Evolutionary conservation across 2,888 invertebrate genomes (phyloP).

Genomic region (Lycaena phlaeas): DNA sequence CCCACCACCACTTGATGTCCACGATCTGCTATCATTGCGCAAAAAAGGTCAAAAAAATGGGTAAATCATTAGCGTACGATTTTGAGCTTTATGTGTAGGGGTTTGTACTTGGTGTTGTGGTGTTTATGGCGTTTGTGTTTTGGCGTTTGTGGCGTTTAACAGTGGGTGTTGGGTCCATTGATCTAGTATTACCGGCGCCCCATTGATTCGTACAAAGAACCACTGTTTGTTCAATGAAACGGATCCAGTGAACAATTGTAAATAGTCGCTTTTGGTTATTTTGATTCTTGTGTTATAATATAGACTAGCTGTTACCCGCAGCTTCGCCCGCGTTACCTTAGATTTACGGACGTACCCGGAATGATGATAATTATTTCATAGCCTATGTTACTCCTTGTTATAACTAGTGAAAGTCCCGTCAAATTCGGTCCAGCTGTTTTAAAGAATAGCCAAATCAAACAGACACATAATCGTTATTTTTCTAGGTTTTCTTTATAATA

Average conservation of each 20-base stretch:
- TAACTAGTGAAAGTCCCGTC: no score
- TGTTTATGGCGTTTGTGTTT: slow-evolving; percentile 18
- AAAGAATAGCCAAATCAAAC: no score
- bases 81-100: slow-evolving; percentile 16
- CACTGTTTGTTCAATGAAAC: slow-evolving; percentile 55
- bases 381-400: no score
- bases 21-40: slow-evolving; percentile 70
- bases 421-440: no score
- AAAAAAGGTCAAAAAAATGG: slow-evolving; percentile 41
- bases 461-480: no score
- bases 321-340: no score
- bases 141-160: slow-evolving; percentile 25
- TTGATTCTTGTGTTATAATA: slow-evolving; percentile 12
- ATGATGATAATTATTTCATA: no score
- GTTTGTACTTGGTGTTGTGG: neutral
- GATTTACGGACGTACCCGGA: no score
- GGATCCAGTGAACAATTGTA: slow-evolving; percentile 46
- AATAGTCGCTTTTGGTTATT: slow-evolving; percentile 31
- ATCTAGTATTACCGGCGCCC: slow-evolving; percentile 63
- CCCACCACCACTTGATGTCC: slow-evolving; percentile 61
- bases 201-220: slow-evolving; percentile 59
- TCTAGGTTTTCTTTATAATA: no score
- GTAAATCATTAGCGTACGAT: slow-evolving; percentile 7
- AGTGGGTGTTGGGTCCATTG: slow-evolving; percentile 48
- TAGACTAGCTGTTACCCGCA: slow-evolving; percentile 17